Base-by-base conservation (phyloP, 2,797 vertebrate genomes). In the Alectoris magna region DNA sequence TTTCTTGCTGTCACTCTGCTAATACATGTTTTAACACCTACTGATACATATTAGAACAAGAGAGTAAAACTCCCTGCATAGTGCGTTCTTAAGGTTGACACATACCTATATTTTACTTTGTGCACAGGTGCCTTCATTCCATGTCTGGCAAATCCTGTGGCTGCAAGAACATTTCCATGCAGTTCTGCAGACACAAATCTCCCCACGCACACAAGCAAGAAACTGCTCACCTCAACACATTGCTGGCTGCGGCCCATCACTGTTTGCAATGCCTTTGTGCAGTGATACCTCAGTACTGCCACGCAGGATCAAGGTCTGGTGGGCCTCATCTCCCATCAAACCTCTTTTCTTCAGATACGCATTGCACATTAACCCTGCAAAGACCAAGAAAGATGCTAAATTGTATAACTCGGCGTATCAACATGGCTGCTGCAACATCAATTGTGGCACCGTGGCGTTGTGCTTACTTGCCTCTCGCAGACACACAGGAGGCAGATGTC, bases 401-500 rank as follows among this genome's bases (percentile, higher is more conserved):
- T 8, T 49, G 48, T 13, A 49, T 13, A 24, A 13, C 27, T 19
- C 23, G 46, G 53, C 18, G 53, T 14, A 73, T 24, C 14, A 27
- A 7, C 14, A 59, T 39, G 18, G 23, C n/a, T 29, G 44, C 12
- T 24, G 27, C 59, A 27, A 80, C 38, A 29, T 24, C 19, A 29
- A 59, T 38, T 53, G 55, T 14, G 24, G 39, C n/a, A 46, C 38
- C 5, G 19, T 9, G 24, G 53, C 23, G 5, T 10, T 46, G 22
- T 22, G 43, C n/a, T 73, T n/a, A 9, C 70, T 55, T 23, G 11
- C 4, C 39, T 53, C 19, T 46, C 8, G 29, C 4, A 34, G 46
- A 34, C 34, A 39, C 21, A 11, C 1, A 2, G 77, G 41, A 12
- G 11, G 15, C 26, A 43, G 18, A 43, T 0, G 1, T 58, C 58